Evolutionary conservation across 2,888 invertebrate genomes (phyloP).

Genomic region (Drosophila meridiana): DNA sequence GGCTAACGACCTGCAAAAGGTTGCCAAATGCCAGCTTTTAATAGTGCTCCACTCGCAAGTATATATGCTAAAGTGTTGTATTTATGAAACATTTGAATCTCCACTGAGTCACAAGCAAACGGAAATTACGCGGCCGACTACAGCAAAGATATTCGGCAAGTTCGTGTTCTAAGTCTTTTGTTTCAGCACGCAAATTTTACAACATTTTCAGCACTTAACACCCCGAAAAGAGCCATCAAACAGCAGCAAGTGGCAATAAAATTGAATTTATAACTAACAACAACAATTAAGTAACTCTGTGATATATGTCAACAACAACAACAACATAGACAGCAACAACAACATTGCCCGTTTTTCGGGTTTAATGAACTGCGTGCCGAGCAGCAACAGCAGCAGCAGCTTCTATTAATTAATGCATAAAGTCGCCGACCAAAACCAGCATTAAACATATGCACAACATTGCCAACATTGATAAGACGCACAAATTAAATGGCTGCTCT

Average conservation of each 20-base stretch:
- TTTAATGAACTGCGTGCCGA: slow-evolving; percentile 68
- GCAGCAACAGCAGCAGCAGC: not conserved
- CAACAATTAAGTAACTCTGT: slow-evolving; percentile 25
- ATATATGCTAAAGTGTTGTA: slow-evolving; percentile 24
- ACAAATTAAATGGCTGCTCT: slow-evolving; percentile 61
- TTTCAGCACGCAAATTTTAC: slow-evolving; percentile 48
- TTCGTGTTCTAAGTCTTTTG: slow-evolving; percentile 79
- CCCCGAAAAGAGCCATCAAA: slow-evolving; percentile 50
- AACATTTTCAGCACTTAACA: slow-evolving; percentile 53
- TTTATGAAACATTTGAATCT: slow-evolving; percentile 33
- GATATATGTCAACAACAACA: slow-evolving; percentile 42
- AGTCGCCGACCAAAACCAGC: slow-evolving; percentile 48
- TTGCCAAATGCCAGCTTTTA: slow-evolving; percentile 38
- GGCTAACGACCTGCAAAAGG: slow-evolving; percentile 67
- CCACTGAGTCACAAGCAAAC: slow-evolving; percentile 36
- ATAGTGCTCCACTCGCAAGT: slow-evolving; percentile 10
- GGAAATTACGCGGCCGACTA: slow-evolving; percentile 18
- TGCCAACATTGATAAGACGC: slow-evolving; percentile 66
- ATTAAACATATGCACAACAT: slow-evolving; percentile 65
- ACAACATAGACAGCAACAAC: slow-evolving; percentile 14
- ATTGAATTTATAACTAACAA: slow-evolving; percentile 56
- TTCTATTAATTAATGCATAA: slow-evolving; percentile 72
- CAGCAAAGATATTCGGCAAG: slow-evolving; percentile 41
- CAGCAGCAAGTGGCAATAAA: slow-evolving; percentile 55
- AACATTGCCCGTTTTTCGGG: slow-evolving; percentile 36